These are phyloP conservation scores for Eucriotettix oculatus DNA, from an alignment of 2,888 invertebrate species.

Conservation along the genomic window DNA sequence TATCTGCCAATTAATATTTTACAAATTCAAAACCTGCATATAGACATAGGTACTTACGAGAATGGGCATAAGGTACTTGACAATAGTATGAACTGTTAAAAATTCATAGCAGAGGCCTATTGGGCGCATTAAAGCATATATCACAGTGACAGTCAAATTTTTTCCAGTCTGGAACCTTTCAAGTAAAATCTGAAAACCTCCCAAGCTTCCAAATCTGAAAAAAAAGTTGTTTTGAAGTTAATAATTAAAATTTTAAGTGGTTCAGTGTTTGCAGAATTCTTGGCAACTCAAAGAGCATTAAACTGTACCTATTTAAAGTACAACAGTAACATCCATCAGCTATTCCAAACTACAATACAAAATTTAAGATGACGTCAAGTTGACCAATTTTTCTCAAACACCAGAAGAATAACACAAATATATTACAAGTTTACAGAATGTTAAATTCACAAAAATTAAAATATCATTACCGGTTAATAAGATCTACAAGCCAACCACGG, in stretches of 20 bases:
- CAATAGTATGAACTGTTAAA: slow-evolving; percentile 74
- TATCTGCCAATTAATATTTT: no score
- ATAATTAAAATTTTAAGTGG: no score
- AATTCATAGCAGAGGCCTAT: slow-evolving; percentile 86
- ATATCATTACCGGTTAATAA: not conserved
- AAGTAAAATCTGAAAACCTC: slow-evolving; percentile 73
- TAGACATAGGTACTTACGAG: slow-evolving; percentile 39
- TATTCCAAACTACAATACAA: no score
- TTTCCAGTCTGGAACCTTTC: slow-evolving; percentile 66
- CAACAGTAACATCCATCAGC: no score
- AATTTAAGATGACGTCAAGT: no score
- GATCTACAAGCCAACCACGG: slow-evolving; percentile 91
- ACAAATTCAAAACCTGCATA: no score
- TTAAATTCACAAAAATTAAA: not conserved
- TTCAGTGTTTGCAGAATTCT: no score
- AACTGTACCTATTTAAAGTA: no score
- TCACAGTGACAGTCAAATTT: slow-evolving; percentile 55
- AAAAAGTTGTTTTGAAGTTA: not conserved
- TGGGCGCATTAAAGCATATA: slow-evolving; percentile 70
- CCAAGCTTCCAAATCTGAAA: slow-evolving; percentile 65
- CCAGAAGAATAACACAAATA: no score
- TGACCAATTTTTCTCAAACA: no score
- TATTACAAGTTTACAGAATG: not conserved
- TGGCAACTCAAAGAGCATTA: no score
- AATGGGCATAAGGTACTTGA: slow-evolving; percentile 83